phyloP scores from a whole-genome alignment of 2,888 invertebrate species.

The Campoplex nolae region DNA sequence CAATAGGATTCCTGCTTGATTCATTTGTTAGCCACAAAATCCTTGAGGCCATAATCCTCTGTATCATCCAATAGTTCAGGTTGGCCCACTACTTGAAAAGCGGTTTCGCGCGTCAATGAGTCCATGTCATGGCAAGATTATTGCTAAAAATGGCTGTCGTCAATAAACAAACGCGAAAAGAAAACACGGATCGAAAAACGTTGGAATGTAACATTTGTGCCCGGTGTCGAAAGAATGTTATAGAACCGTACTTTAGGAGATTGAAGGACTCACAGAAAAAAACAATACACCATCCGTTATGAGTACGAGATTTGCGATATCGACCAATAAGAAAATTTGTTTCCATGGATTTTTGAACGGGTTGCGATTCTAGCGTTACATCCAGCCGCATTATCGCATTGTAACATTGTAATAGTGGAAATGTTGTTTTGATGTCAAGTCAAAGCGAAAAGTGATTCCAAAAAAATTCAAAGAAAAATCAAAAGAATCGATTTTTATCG shows the following conservation, averaged over 20 bases:
- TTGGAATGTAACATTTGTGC: not conserved
- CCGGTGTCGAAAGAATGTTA: not conserved
- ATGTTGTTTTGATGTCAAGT: conserved; percentile 42
- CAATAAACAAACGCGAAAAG: not conserved
- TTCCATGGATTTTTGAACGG: conserved; percentile 8
- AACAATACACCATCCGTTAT: not conserved
- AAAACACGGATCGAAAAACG: not conserved
- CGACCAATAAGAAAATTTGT: not conserved
- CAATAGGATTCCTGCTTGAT: not conserved
- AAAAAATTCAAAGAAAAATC: conserved; percentile 1
- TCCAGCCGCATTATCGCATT: conserved; percentile 22
- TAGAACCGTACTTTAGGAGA: not conserved
- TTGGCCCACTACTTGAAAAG: not conserved
- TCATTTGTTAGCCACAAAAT: not conserved
- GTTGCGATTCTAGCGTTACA: conserved; percentile 5
- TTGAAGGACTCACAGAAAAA: not conserved
- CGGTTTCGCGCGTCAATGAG: not conserved
- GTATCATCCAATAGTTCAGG: not conserved
- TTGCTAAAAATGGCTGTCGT: not conserved
- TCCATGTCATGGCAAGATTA: not conserved
- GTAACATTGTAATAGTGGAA: conserved; percentile 62
- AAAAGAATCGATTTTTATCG: conserved; percentile 19
- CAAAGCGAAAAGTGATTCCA: conserved; percentile 13
- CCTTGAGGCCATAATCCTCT: not conserved
- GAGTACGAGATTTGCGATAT: not conserved